Base-by-base conservation (phyloP, 2,113 vertebrate species). In the Morone chrysops region DNA sequence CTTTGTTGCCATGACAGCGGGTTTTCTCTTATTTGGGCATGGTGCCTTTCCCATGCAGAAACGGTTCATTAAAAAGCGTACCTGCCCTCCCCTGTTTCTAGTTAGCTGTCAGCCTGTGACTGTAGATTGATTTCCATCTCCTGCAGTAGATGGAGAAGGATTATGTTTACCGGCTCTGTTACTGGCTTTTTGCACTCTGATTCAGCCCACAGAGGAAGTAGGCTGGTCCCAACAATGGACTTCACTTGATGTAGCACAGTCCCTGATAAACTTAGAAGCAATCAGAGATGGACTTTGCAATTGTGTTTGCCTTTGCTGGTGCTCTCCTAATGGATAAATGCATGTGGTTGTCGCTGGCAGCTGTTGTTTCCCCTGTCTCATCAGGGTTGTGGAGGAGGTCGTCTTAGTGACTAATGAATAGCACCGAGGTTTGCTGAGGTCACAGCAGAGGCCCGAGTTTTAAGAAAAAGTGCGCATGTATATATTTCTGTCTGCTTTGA, bases 1-100 rank as follows among this genome's bases (percentile, higher is more conserved):
- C 79, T 91, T 94, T 94, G 93, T 95, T 94, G 91, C 93, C 94
- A 93, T 94, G 92, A 87, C 92, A 92, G 94, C 91, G 14, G 86
- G 38, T 54, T 86, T 83, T 72, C 78, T 87, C 78, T 84, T 89
- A 86, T 89, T 72, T 88, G 67, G 73, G 78, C 80, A 81, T 18
- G 57, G 86, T 84, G 70, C 48, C 67, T 85, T 86, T 67, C 84
- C 84, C 79, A 82, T 87, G 84, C 86, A 92, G 82, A 87, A 80
- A 77, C 78, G 74, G 81, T 90, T 93, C 78, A 93, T 92, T 91
- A 90, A 93, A 92, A 84, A 82, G 66, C 45, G 5, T 83, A 92
- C 90, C 85, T 89, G 83, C 73, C 84, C 85, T 85, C 82, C 87
- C 50, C 38, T 75, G 86, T 71, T 85, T 62, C 70, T 73, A 66